These are phyloP conservation scores for Noctua comes DNA, from an alignment of 2,888 invertebrate genomes.

Conservation along the genomic window DNA sequence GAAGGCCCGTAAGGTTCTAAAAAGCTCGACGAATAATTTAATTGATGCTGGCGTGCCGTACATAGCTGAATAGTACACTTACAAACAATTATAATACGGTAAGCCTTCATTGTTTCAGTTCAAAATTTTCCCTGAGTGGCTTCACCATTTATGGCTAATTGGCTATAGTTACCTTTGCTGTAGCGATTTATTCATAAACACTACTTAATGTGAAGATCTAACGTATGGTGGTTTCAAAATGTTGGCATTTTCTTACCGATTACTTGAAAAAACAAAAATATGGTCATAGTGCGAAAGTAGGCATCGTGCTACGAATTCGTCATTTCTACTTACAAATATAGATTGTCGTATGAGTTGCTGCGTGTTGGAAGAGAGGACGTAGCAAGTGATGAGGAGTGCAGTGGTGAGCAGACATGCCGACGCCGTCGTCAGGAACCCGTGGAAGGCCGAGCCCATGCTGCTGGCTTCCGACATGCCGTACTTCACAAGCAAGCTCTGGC, in stretches of 20 bases:
- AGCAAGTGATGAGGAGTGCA: slow-evolving; percentile 93
- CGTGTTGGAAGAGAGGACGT: slow-evolving; percentile 94
- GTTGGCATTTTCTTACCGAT: no score
- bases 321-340: slow-evolving; percentile 93
- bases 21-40: no score
- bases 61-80: no score
- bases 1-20: neutral
- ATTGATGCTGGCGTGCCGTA: no score
- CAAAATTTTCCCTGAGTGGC: neutral
- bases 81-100: neutral
- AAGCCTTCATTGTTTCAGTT: neutral
- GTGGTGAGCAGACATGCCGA: slow-evolving; percentile 95
- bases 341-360: slow-evolving; percentile 94
- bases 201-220: neutral
- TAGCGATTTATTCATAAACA: neutral
- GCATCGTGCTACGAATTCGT: no score
- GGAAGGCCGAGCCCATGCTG: slow-evolving; percentile 94
- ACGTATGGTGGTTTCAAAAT: no score
- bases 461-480: slow-evolving; percentile 94
- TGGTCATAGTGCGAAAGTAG: no score
- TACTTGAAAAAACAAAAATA: no score
- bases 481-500: slow-evolving; percentile 94
- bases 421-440: slow-evolving; percentile 94
- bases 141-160: neutral
- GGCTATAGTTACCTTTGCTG: neutral